Evolutionary conservation across 1,140 invertebrate genomes (phyloP).

Genomic region (Calephelis nemesis): DNA sequence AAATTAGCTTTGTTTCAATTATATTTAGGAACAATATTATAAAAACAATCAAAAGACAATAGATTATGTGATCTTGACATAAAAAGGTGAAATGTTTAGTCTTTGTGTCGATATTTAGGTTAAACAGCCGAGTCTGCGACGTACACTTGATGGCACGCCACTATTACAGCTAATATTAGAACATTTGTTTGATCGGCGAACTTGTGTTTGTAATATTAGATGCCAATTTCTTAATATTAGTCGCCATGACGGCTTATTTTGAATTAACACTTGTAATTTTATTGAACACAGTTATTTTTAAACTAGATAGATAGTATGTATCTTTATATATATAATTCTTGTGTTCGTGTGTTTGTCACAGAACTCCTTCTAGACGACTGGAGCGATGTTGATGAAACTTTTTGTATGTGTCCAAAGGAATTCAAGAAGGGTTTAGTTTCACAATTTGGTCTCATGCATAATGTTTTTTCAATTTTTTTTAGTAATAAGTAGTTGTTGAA

Average conservation of each 20-base stretch:
- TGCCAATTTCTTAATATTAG: conserved; percentile 12
- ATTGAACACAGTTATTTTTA: neutral
- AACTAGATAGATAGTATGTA: neutral
- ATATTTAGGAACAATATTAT: too few species aligned
- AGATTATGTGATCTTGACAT: neutral
- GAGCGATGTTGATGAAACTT: too few species aligned
- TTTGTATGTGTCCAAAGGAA: too few species aligned
- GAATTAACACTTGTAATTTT: neutral
- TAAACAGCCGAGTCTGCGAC: conserved; percentile 18
- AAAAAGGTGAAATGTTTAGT: conserved; percentile 24
- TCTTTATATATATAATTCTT: too few species aligned
- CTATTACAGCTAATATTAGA: conserved; percentile 7
- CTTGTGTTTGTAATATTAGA: conserved; percentile 16
- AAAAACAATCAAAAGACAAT: too few species aligned
- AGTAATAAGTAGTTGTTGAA: too few species aligned
- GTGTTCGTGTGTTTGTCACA: too few species aligned
- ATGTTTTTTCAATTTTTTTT: too few species aligned
- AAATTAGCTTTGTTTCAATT: too few species aligned
- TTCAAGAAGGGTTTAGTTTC: too few species aligned
- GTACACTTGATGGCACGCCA: conserved; percentile 1
- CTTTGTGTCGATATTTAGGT: conserved; percentile 23
- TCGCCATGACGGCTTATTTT: conserved; percentile 9
- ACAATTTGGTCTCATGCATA: too few species aligned
- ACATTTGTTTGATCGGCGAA: conserved; percentile 20
- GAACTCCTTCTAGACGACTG: too few species aligned